Evolutionary conservation across 1,140 invertebrate genomes (phyloP).

Genomic region (Gryon sp.): DNA sequence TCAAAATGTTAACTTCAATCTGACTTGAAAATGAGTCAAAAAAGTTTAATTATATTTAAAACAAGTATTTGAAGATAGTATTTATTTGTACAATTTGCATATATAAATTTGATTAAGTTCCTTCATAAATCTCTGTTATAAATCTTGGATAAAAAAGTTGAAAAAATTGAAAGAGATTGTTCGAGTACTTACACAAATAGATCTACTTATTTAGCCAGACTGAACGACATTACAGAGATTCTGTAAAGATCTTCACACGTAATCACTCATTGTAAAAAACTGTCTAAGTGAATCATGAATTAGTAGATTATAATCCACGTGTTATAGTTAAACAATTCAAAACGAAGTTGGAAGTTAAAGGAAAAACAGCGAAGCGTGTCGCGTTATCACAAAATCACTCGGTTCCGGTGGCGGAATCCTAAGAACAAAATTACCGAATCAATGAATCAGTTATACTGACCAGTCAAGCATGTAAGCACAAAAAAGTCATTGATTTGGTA

Average conservation of each 20-base stretch:
- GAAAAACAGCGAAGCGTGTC: constrained; percentile 40
- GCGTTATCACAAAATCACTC: constrained; percentile 52
- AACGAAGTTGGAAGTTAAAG: constrained; percentile 28
- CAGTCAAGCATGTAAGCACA: constrained; percentile 23
- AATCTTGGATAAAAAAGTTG: background rate
- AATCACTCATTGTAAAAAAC: constrained; percentile 40
- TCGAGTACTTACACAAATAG: background rate
- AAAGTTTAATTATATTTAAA: no score
- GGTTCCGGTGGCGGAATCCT: constrained; percentile 28
- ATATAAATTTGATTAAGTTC: no score
- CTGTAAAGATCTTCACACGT: constrained; percentile 31
- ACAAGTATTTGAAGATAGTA: no score
- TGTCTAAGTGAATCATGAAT: constrained; percentile 24
- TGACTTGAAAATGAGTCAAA: no score
- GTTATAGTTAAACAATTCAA: constrained; percentile 7
- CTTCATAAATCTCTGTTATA: no score
- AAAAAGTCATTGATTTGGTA: constrained; percentile 34
- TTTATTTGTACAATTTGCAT: no score
- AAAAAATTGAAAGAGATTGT: no score
- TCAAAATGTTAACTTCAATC: no score
- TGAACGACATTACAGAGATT: constrained; percentile 33
- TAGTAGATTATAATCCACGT: constrained; percentile 38
- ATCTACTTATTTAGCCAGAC: constrained; percentile 13
- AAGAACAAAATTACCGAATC: constrained; percentile 42
- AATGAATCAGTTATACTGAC: constrained; percentile 30